A percentile compares a stretch with the other conserved stretches of the same genome.
Evolutionary conservation across 35 echinoderm and acorn worm genomes (phyloP).

Genomic region (Apostichopus japonicus): DNA sequence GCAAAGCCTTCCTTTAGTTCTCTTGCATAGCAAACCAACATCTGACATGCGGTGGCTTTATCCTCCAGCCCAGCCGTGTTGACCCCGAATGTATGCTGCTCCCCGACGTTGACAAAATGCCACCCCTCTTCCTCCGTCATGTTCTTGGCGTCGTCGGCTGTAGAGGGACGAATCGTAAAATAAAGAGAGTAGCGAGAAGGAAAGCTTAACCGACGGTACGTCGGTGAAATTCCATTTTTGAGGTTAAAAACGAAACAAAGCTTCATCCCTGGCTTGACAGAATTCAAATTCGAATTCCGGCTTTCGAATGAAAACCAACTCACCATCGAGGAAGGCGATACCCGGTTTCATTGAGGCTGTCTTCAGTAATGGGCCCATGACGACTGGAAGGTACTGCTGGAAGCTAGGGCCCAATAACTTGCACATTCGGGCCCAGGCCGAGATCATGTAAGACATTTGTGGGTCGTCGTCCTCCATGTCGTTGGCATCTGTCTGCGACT

Average conservation of each 20-base stretch:
- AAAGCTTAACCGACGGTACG: no score
- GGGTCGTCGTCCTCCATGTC: conserved; percentile 95
- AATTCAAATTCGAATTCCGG: no score
- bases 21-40: conserved; percentile 96
- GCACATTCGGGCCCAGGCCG: conserved; percentile 98
- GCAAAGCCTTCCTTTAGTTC: conserved; percentile 97
- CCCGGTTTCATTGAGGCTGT: conserved; percentile 92
- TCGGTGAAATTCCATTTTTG: no score
- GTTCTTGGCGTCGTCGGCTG: conserved; percentile 94
- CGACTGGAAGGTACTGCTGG: conserved; percentile 87
- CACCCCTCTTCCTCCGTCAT: conserved; percentile 97
- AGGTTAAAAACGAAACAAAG: no score
- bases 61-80: conserved; percentile 92
- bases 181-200: not conserved
- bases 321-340: conserved; percentile 93
- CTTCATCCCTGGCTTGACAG: no score
- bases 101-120: conserved; percentile 99
- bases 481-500: conserved; percentile 84
- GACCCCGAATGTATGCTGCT: conserved; percentile 98
- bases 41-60: conserved; percentile 98
- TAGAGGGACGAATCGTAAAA: not conserved
- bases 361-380: conserved; percentile 93
- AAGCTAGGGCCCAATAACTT: conserved; percentile 88
- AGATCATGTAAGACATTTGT: conserved; percentile 97
- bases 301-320: conserved; percentile 33